These are phyloP conservation scores for Myotis yumanensis DNA, from an alignment of 2,113 vertebrate genomes.

Conservation along the genomic window DNA sequence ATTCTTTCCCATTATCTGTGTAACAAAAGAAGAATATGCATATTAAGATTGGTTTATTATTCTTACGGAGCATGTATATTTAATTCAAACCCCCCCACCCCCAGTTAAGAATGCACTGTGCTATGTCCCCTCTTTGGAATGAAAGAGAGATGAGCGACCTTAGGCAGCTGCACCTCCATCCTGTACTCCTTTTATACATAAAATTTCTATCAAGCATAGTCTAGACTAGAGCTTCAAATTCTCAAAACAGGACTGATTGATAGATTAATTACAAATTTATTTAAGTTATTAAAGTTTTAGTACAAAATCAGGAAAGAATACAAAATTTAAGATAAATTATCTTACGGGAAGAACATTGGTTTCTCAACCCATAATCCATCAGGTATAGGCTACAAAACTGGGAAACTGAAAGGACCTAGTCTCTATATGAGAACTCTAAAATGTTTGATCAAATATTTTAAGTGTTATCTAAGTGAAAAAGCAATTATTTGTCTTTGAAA, in stretches of 20 bases:
- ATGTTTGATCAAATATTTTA: neutral
- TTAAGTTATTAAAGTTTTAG: neutral
- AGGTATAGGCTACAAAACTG: neutral
- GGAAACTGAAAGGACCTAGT: neutral
- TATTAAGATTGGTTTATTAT: neutral
- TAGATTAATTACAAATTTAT: neutral
- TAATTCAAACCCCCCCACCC: neutral
- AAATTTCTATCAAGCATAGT: neutral
- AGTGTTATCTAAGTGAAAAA: neutral
- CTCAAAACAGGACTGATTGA: neutral
- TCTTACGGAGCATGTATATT: neutral
- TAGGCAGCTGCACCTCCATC: accelerated
- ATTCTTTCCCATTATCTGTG: conserved; percentile 81
- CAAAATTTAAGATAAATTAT: neutral
- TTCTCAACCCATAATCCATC: neutral
- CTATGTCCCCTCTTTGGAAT: neutral
- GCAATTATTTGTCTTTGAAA: neutral
- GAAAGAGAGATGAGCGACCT: accelerated
- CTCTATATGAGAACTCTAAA: neutral
- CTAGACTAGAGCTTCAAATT: neutral
- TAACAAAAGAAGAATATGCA: conserved; percentile 55
- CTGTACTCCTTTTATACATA: accelerated
- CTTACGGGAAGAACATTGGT: neutral
- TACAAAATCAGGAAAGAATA: neutral
- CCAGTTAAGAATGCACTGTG: no score